phyloP scores from a whole-genome alignment of 2,888 invertebrate genomes.

The Epirrhoe tristata region DNA sequence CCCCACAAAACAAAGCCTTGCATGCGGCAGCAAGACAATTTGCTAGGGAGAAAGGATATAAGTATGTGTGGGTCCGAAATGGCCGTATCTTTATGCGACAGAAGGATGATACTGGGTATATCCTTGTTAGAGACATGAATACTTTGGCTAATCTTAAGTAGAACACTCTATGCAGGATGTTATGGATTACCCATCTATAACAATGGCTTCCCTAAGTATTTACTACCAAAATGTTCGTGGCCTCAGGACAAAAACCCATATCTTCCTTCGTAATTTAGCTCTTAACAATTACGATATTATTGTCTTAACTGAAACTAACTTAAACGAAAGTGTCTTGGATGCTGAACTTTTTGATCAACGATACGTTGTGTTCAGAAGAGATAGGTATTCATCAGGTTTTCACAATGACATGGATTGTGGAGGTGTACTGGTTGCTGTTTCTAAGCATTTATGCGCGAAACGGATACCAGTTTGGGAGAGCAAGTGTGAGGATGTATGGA shows the following conservation, averaged over 20 bases:
- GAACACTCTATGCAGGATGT: not conserved
- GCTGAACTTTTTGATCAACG: slow-evolving; percentile 2
- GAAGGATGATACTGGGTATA: not conserved
- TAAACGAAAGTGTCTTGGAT: not conserved
- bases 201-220: slow-evolving; percentile 1
- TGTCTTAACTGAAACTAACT: slow-evolving; percentile 4
- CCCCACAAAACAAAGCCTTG: not conserved
- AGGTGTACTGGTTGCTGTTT: slow-evolving; percentile 4
- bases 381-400: slow-evolving; percentile 10
- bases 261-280: not conserved
- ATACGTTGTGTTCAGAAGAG: slow-evolving; percentile 9
- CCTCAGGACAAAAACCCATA: not conserved
- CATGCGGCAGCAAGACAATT: not conserved
- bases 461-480: slow-evolving; percentile 4
- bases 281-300: slow-evolving; percentile 6
- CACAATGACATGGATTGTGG: not conserved
- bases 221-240: slow-evolving; percentile 13
- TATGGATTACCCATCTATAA: not conserved
- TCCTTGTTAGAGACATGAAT: slow-evolving; percentile 3
- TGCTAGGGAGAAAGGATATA: not conserved
- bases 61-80: slow-evolving; percentile 4
- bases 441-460: not conserved
- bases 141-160: slow-evolving; percentile 6
- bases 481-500: slow-evolving; percentile 11
- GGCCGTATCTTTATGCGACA: slow-evolving; percentile 9